Conservation (phyloP, 2,888 invertebrate genomes). For the Lacanobia oleracea region DNA sequence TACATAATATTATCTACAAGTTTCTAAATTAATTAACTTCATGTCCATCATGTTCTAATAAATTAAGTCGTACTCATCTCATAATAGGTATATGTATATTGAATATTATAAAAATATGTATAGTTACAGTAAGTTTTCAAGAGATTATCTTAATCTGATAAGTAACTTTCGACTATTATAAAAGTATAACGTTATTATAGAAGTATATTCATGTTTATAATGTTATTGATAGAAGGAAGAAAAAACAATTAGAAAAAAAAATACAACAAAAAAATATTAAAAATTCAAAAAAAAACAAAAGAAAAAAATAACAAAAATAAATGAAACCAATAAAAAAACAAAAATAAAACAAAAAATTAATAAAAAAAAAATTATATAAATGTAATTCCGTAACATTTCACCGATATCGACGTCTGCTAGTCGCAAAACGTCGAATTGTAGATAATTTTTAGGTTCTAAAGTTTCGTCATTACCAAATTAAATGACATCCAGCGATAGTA, state of each 20-base stretch:
- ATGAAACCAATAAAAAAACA: background rate
- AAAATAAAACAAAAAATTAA: background rate
- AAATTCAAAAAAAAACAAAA: background rate
- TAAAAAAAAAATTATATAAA: background rate
- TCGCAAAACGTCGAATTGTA: background rate
- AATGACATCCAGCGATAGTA: conserved; percentile 8
- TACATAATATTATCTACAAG: background rate
- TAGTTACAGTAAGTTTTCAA: no score
- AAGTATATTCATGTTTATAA: no score
- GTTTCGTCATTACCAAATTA: background rate
- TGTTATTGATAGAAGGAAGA: no score
- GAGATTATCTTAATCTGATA: no score
- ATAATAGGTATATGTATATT: no score
- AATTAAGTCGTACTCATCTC: background rate
- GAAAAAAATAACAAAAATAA: no score
- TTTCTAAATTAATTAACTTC: background rate
- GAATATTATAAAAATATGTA: no score
- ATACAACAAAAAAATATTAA: no score
- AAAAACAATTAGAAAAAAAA: no score
- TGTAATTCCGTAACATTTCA: background rate
- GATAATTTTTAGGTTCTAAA: background rate
- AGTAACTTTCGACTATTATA: no score
- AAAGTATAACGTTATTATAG: background rate
- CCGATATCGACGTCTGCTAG: background rate
- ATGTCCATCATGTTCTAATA: background rate